Evolutionary conservation across 2,797 vertebrate genomes (phyloP).

Genomic region (Cynopterus sphinx): DNA sequence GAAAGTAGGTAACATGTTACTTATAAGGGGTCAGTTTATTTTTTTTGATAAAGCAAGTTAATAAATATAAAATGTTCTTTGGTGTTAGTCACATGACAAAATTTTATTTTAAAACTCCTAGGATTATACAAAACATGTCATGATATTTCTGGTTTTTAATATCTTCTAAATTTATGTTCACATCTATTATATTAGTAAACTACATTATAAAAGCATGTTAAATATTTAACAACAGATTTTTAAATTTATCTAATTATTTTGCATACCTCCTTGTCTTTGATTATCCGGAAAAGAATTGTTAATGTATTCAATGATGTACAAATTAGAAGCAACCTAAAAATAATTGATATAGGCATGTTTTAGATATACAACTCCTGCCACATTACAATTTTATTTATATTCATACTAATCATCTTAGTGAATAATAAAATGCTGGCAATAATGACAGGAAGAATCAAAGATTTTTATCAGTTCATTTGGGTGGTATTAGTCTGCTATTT

Average conservation of each 20-base stretch:
- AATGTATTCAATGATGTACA: background rate
- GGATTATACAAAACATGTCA: background rate
- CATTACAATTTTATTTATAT: background rate
- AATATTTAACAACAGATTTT: background rate
- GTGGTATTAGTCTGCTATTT: background rate
- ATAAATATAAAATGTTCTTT: background rate
- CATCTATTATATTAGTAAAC: background rate
- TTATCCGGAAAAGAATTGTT: background rate
- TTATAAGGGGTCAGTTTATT: background rate
- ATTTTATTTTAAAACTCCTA: background rate
- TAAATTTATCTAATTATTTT: background rate
- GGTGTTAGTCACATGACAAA: background rate
- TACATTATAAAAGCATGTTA: background rate
- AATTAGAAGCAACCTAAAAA: background rate
- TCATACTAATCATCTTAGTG: background rate
- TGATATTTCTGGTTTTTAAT: background rate
- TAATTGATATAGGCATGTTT: background rate
- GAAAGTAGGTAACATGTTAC: background rate
- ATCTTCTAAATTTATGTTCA: background rate
- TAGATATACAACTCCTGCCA: background rate
- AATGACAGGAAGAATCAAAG: background rate
- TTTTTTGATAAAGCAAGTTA: background rate
- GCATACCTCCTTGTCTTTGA: background rate
- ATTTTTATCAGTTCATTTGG: background rate
- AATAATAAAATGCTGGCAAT: background rate